Conservation (phyloP, 2,888 invertebrate genomes). For the Tolmerus cingulatus region DNA sequence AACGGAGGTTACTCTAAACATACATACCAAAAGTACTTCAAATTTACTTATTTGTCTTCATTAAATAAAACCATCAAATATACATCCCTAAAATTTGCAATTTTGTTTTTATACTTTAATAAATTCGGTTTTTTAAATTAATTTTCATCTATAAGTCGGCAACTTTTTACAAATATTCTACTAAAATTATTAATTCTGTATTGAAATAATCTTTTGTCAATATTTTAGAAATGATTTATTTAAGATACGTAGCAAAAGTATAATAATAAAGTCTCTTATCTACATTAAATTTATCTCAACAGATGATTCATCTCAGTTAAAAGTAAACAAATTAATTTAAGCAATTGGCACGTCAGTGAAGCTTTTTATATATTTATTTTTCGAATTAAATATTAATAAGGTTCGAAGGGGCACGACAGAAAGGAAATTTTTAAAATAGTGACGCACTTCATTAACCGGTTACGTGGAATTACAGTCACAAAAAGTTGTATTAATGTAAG, state of each 20-base stretch:
- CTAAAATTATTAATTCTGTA: no score
- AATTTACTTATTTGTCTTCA: no score
- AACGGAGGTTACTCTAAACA: no score
- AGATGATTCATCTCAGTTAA: background rate
- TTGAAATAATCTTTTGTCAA: no score
- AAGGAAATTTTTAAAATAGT: background rate
- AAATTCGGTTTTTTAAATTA: no score
- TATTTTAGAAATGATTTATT: no score
- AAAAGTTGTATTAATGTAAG: background rate
- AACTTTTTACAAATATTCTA: no score
- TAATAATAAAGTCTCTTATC: background rate
- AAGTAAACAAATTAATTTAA: background rate
- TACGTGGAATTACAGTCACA: background rate
- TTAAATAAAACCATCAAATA: no score
- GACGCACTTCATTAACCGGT: background rate
- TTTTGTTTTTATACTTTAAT: no score
- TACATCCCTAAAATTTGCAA: no score
- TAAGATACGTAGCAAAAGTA: background rate
- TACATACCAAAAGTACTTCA: no score
- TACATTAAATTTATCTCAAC: background rate
- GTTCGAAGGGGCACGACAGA: background rate
- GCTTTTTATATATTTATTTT: background rate
- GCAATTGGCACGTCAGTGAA: background rate
- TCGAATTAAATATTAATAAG: background rate
- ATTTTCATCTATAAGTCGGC: no score